A percentile compares a stretch with the other conserved stretches of the same genome.
These are phyloP conservation scores for Drosophila novamexicana DNA, from an alignment of 1,140 invertebrate genomes.

Conservation along the genomic window DNA sequence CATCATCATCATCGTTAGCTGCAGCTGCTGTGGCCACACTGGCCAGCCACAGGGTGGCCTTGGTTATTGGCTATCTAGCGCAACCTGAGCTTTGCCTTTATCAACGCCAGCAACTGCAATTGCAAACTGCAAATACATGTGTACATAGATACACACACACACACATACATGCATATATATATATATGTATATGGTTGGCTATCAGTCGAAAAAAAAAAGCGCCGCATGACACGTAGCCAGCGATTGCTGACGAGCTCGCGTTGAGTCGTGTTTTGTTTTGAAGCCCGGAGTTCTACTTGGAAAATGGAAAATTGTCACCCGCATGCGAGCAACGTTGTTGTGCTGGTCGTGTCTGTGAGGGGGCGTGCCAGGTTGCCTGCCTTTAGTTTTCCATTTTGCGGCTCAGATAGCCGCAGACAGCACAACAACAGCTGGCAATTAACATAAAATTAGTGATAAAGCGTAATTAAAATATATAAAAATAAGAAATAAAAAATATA, in stretches of 20 bases:
- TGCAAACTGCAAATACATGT: constrained; percentile 46
- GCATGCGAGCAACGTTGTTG: constrained; percentile 46
- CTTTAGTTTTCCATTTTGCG: constrained; percentile 6
- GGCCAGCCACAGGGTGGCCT: constrained; percentile 37
- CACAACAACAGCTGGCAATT: constrained; percentile 69
- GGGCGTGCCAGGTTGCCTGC: neutral
- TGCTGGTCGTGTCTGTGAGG: constrained; percentile 50
- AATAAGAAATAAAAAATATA: constrained; percentile 18
- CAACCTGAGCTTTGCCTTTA: constrained; percentile 63
- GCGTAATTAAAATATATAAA: constrained; percentile 76
- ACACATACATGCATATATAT: neutral
- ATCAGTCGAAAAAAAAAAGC: constrained; percentile 19
- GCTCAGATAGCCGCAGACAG: constrained; percentile 18
- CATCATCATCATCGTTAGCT: constrained; percentile 5
- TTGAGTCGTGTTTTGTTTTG: constrained; percentile 19
- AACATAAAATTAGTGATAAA: constrained; percentile 81
- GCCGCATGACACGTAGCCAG: constrained; percentile 60
- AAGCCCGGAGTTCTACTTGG: constrained; percentile 31
- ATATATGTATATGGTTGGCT: neutral
- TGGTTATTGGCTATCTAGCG: constrained; percentile 27
- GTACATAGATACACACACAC: constrained; percentile 13
- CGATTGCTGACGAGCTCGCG: constrained; percentile 39
- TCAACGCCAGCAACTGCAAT: constrained; percentile 42
- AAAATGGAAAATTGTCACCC: constrained; percentile 60
- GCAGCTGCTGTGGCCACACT: neutral